These are phyloP conservation scores for Lochmaea crataegi DNA, from an alignment of 2,888 invertebrate genomes.

Conservation along the genomic window DNA sequence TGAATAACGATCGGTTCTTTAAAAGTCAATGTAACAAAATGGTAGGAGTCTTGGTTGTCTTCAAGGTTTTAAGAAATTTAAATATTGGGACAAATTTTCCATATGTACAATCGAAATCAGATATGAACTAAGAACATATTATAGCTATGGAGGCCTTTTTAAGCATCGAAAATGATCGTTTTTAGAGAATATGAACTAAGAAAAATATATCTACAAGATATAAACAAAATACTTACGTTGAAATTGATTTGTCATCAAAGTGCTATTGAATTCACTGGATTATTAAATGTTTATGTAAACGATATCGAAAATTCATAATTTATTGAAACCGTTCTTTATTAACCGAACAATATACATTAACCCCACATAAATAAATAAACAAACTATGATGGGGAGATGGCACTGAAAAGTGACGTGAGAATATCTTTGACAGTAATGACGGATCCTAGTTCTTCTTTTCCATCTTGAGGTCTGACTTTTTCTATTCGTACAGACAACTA, in stretches of 20 bases:
- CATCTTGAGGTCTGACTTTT: not conserved
- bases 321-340: constrained; percentile 19
- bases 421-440: not conserved
- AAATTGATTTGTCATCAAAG: constrained; percentile 3
- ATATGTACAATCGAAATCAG: not conserved
- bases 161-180: not conserved
- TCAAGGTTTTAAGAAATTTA: constrained; percentile 13
- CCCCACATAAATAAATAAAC: constrained; percentile 34
- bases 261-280: not conserved
- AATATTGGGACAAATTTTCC: not conserved
- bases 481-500: not conserved
- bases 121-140: not conserved
- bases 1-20: not conserved
- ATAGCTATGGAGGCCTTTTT: not conserved
- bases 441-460: not conserved
- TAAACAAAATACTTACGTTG: constrained; percentile 11
- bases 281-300: not conserved
- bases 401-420: constrained; percentile 14
- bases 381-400: constrained; percentile 23
- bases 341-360: constrained; percentile 29
- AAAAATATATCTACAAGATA: not conserved
- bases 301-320: constrained; percentile 28
- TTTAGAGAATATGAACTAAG: not conserved
- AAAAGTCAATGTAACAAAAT: not conserved
- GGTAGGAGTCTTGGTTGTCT: constrained; percentile 4